Evolutionary conservation across 2,113 vertebrate genomes (phyloP).

Genomic region (Marmota monax): DNA sequence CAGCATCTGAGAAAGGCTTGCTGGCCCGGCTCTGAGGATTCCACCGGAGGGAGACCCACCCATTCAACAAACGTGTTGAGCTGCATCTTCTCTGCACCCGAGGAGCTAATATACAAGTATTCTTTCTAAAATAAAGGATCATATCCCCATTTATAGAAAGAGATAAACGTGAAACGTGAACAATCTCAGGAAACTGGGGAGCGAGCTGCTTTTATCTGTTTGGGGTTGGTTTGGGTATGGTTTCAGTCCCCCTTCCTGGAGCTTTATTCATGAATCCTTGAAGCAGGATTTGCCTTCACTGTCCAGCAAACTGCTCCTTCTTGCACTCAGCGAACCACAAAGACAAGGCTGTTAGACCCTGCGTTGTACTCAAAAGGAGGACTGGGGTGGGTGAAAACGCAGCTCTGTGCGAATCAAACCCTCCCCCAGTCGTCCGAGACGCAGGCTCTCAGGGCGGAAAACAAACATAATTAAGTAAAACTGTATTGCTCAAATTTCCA

Average conservation of each 20-base stretch:
- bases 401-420: slow-evolving; percentile 16
- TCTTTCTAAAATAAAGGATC: not conserved
- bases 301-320: slow-evolving; percentile 56
- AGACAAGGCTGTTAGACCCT: slow-evolving; percentile 77
- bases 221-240: slow-evolving; percentile 1
- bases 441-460: not conserved
- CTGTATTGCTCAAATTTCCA: slow-evolving; percentile 78
- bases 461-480: slow-evolving; percentile 84
- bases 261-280: slow-evolving; percentile 81
- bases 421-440: slow-evolving; percentile 55
- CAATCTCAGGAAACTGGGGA: not conserved
- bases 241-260: slow-evolving; percentile 72
- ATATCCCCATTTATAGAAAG: not conserved
- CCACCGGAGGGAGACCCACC: not conserved
- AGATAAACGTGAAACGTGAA: not conserved
- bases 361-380: slow-evolving; percentile 71
- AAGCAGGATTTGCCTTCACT: slow-evolving; percentile 70
- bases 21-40: not conserved
- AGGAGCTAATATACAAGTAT: not conserved
- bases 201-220: not conserved
- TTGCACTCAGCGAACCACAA: slow-evolving; percentile 69
- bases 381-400: slow-evolving; percentile 12
- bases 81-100: not conserved
- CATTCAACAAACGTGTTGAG: not conserved
- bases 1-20: not conserved